Conservation (phyloP, 2,797 vertebrate species). For the Crenichthys baileyi region DNA sequence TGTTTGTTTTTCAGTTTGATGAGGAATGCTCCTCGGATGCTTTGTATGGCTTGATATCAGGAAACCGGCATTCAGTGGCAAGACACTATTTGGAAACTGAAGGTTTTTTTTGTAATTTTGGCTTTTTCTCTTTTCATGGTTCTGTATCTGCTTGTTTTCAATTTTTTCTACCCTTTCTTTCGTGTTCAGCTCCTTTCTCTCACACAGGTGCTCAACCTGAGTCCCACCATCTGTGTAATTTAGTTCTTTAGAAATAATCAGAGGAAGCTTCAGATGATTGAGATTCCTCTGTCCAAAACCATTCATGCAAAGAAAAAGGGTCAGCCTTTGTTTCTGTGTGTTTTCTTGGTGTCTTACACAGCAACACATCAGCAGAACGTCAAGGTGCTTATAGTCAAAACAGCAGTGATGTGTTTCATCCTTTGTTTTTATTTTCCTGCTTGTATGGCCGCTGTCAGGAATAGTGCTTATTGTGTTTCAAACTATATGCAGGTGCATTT, state of each 20-base stretch:
- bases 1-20: slow-evolving; percentile 10
- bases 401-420: background rate
- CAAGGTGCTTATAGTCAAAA: background rate
- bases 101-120: slow-evolving; percentile 7
- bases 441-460: background rate
- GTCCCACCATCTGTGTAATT: slow-evolving; percentile 18
- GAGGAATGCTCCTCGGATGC: slow-evolving; percentile 5
- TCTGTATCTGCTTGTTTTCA: slow-evolving; percentile 1
- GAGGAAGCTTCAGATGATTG: slow-evolving; percentile 26
- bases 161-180: background rate
- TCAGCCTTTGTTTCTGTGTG: background rate
- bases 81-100: background rate
- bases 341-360: background rate
- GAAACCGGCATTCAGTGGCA: background rate
- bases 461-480: background rate
- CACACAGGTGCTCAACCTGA: background rate
- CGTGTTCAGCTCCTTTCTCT: background rate
- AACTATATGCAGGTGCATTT: background rate
- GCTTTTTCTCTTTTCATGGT: slow-evolving; percentile 3
- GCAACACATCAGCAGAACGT: background rate
- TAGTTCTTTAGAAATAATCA: slow-evolving; percentile 5
- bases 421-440: background rate
- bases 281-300: background rate
- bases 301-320: background rate
- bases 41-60: background rate